Base-by-base conservation (phyloP, 2,888 invertebrate species). In the Dimorphilus gyrociliatus region DNA sequence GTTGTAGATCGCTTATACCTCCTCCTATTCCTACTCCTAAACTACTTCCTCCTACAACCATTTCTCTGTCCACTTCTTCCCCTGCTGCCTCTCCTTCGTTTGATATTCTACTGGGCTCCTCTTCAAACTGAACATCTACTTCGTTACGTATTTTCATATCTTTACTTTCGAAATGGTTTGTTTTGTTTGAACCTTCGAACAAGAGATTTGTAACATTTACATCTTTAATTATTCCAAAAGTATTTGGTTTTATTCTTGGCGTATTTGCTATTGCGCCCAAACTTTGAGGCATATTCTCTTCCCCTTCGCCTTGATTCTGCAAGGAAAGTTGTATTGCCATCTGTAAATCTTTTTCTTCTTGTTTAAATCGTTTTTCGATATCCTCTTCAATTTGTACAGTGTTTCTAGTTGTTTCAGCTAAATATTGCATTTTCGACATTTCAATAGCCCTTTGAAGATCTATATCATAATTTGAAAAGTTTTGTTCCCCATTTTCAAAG, bases 381-480 rank as follows among this genome's bases (percentile, higher is more conserved):
- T n/a, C 10, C 23, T 21, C n/a, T n/a, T 21, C 23, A n/a, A 21
- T 10, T n/a, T n/a, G n/a, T n/a, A n/a, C n/a, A n/a, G n/a, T n/a
- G n/a, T n/a, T n/a, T n/a, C n/a, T n/a, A n/a, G n/a, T n/a, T 36
- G 57, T 51, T 46, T 75, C 74, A 51, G 72, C 70, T 27, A 73
- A 67, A 66, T 72, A 72, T 59, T 74, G 74, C 25, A 75, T 60
- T 12, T 74, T 63, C 1, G 74, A 74, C 73, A 75, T 73, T 55
- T 74, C 74, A 35, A 74, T 50, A 1, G 74, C 74, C 37, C 74
- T 70, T 37, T 73, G 67, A 26, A 74, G 57, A 47, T 75, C 74
- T 66, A 74, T 70, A 38, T 59, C 52, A 38, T 53, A 55, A 44
- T 60, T 55, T 13, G 52, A 37, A n/a, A 55, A 42, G 19, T 47